These are phyloP conservation scores for Platynereis dumerilii DNA, from an alignment of 2,888 invertebrate genomes.

Conservation along the genomic window DNA sequence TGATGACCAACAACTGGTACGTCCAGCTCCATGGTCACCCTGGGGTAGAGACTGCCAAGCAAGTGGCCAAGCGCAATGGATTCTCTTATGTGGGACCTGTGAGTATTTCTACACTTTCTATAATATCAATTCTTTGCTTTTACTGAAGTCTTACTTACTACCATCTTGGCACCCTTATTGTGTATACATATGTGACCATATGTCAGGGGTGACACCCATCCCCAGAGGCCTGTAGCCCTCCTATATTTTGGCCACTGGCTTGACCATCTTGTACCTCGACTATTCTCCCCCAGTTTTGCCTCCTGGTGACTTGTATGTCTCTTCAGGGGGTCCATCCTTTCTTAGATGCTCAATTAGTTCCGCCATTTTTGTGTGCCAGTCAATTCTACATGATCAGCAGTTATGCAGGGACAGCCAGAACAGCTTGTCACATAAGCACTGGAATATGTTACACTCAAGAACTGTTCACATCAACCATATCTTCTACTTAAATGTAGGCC, in stretches of 20 bases:
- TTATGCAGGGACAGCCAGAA: too few relatives aligned
- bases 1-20: constrained; percentile 95
- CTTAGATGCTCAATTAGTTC: too few relatives aligned
- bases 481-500: too few relatives aligned
- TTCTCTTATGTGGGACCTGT: constrained; percentile 95
- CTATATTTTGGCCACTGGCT: background rate
- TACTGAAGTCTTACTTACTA: background rate
- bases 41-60: constrained; percentile 77
- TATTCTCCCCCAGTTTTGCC: too few relatives aligned
- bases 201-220: background rate
- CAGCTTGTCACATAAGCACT: too few relatives aligned
- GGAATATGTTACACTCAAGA: too few relatives aligned
- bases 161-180: too few relatives aligned
- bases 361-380: too few relatives aligned
- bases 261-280: background rate
- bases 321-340: too few relatives aligned
- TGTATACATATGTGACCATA: background rate
- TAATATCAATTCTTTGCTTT: background rate
- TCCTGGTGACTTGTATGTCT: too few relatives aligned
- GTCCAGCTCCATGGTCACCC: constrained; percentile 85
- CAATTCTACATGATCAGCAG: too few relatives aligned
- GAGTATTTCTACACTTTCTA: constrained; percentile 64
- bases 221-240: background rate
- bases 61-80: constrained; percentile 86
- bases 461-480: too few relatives aligned